A percentile compares a stretch with the other conserved stretches of the same genome.
Evolutionary conservation across 2,113 vertebrate species (phyloP).

Genomic region (Typhlomys cinereus): DNA sequence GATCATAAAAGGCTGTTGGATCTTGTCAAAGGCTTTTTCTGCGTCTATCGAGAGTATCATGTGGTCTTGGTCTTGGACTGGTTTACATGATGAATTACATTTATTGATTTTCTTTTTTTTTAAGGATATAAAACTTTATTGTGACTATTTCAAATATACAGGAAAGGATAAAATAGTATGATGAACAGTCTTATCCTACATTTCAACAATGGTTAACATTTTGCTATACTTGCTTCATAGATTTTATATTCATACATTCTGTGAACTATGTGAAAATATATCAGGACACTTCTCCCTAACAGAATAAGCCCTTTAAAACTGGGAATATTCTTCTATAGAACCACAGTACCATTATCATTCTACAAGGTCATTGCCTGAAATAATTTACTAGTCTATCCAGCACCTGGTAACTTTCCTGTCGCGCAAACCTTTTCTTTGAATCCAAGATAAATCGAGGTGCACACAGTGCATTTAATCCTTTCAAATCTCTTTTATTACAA

Average conservation of each 20-base stretch:
- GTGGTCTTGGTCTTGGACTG: too few relatives aligned
- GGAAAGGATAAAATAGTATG: background rate
- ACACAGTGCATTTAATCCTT: background rate
- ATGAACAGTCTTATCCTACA: background rate
- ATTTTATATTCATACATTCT: background rate
- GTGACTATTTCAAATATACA: conserved; percentile 31
- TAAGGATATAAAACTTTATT: too few relatives aligned
- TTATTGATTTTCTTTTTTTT: too few relatives aligned
- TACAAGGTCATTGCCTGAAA: background rate
- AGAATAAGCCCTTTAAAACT: background rate
- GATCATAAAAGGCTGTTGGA: too few relatives aligned
- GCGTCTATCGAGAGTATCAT: too few relatives aligned
- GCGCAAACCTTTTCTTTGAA: background rate
- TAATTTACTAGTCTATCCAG: background rate
- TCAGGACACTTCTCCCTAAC: background rate
- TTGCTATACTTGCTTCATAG: background rate
- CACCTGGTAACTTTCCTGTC: background rate
- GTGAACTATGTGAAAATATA: background rate
- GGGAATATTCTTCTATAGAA: background rate
- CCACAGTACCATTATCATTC: background rate
- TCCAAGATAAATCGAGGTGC: background rate
- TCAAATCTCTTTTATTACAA: background rate
- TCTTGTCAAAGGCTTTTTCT: too few relatives aligned
- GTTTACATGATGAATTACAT: too few relatives aligned
- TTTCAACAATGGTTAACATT: background rate